Evolutionary conservation across 2,113 vertebrate species (phyloP).

Genomic region (Nothoprocta perdicaria): DNA sequence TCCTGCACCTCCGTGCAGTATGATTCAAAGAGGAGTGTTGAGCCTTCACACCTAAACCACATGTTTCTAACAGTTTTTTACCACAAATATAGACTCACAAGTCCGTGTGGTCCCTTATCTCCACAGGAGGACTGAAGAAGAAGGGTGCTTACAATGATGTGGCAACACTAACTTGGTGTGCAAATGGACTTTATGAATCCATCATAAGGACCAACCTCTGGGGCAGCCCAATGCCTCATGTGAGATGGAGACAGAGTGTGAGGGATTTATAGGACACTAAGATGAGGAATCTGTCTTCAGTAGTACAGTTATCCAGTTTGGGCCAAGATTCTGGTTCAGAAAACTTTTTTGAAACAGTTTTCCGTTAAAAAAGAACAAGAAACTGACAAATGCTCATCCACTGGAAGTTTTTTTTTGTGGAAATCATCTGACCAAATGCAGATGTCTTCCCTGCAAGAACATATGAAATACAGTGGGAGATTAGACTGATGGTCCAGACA

Average conservation of each 20-base stretch:
- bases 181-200: background rate
- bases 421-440: background rate
- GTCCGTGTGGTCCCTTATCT: background rate
- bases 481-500: background rate
- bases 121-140: background rate
- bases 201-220: rapidly evolving
- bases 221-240: background rate
- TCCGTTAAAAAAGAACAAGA: background rate
- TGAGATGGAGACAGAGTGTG: background rate
- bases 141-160: background rate
- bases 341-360: background rate
- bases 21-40: background rate
- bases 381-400: background rate
- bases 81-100: background rate
- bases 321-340: background rate
- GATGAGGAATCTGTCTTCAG: background rate
- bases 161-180: background rate
- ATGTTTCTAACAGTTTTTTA: background rate
- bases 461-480: background rate
- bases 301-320: rapidly evolving
- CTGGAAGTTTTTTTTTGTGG: background rate
- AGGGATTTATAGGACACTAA: background rate
- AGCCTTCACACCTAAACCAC: background rate
- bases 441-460: background rate
- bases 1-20: background rate